phyloP scores from a whole-genome alignment of 2,888 invertebrate genomes.

The Empis livida region DNA sequence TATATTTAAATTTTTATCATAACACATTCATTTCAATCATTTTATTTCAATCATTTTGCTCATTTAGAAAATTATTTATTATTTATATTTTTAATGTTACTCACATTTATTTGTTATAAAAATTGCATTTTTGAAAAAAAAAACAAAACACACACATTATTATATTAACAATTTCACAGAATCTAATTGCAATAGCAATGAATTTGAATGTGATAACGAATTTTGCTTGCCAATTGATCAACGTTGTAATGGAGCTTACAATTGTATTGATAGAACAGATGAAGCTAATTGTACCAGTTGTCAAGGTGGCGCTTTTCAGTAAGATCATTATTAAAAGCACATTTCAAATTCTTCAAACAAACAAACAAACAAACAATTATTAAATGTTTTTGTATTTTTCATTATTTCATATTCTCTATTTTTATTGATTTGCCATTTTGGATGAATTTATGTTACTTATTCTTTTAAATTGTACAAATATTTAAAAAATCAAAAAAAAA shows the following conservation, averaged over 20 bases:
- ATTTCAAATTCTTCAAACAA: no score
- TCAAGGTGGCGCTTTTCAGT: conserved; percentile 32
- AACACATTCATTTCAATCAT: background rate
- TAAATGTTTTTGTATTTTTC: conserved; percentile 7
- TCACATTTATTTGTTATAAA: conserved; percentile 1
- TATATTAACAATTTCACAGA: conserved; percentile 19
- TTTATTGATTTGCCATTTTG: conserved; percentile 1
- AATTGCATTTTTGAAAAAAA: conserved; percentile 3
- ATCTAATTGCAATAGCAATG: conserved; percentile 29
- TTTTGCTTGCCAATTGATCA: conserved; percentile 45
- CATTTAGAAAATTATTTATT: conserved; percentile 2
- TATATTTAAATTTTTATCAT: no score
- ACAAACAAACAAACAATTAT: conserved; percentile 4
- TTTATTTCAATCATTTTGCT: background rate
- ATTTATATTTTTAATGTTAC: conserved; percentile 1
- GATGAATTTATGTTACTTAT: background rate
- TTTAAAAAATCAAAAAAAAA: background rate
- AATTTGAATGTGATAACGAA: conserved; percentile 47
- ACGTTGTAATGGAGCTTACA: conserved; percentile 39
- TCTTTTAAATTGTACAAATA: no score
- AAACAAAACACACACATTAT: conserved; percentile 7
- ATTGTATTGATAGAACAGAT: conserved; percentile 42
- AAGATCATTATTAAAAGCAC: conserved; percentile 18
- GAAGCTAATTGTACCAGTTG: conserved; percentile 37
- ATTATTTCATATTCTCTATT: background rate